These are phyloP conservation scores for Pelusios castaneus DNA, from an alignment of 2,113 vertebrate species.

Conservation along the genomic window DNA sequence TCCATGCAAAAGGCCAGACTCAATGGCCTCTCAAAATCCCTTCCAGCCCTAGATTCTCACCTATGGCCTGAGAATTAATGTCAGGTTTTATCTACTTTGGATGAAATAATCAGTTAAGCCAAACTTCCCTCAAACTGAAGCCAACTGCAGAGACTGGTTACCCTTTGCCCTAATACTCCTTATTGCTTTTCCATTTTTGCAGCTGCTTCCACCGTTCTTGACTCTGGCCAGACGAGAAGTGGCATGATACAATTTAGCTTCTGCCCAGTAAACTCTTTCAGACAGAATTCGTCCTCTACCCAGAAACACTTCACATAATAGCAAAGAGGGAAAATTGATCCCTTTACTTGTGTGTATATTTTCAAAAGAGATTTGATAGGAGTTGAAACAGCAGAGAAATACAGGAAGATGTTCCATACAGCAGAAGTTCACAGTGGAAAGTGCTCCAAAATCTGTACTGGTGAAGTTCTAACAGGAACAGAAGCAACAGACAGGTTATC, in stretches of 20 bases:
- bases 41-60: not conserved
- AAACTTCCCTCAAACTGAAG: not conserved
- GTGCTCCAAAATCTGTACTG: fast-evolving
- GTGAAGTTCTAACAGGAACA: not conserved
- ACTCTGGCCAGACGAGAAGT: not conserved
- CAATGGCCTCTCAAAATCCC: not conserved
- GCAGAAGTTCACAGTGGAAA: not conserved
- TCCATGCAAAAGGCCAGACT: not conserved
- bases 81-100: not conserved
- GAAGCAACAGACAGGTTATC: not conserved
- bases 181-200: not conserved
- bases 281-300: not conserved
- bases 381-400: not conserved
- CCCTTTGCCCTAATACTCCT: not conserved
- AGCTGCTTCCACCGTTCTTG: not conserved
- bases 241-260: not conserved
- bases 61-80: not conserved
- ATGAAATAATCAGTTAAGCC: not conserved
- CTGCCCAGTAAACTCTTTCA: not conserved
- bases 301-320: not conserved
- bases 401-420: not conserved
- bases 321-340: not conserved
- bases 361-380: not conserved
- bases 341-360: not conserved
- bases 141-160: not conserved